phyloP scores from a whole-genome alignment of 2,113 vertebrate species.

The Elanus axillaris region DNA sequence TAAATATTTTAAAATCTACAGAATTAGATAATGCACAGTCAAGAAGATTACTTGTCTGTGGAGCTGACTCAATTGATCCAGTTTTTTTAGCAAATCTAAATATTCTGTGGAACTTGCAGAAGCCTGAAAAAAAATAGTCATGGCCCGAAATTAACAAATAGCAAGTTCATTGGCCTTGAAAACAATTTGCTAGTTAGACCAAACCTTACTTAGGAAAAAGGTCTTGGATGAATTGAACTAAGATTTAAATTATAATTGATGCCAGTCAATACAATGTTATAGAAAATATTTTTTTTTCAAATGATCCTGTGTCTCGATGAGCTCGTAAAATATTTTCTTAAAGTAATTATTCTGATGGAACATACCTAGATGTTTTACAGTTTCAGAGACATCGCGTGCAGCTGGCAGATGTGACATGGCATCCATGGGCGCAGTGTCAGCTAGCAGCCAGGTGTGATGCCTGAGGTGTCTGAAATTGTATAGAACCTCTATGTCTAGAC shows the following conservation, averaged over 20 bases:
- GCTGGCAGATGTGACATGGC: background rate
- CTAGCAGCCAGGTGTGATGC: constrained; percentile 19
- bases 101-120: background rate
- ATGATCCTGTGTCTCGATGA: background rate
- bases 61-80: background rate
- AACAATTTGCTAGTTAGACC: background rate
- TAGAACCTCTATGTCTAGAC: background rate
- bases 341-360: background rate
- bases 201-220: background rate
- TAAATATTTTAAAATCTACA: background rate
- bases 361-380: background rate
- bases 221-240: background rate
- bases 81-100: background rate
- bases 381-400: background rate
- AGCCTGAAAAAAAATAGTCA: background rate
- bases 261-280: background rate
- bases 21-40: background rate
- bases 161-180: background rate
- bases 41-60: background rate
- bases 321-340: background rate
- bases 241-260: background rate
- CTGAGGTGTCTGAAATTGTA: background rate
- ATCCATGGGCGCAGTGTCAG: background rate
- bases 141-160: background rate
- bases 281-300: background rate